Percentiles rank a stretch among this genome's conserved stretches.
phyloP scores from a whole-genome alignment of 2,888 invertebrate genomes.

The Megaustenia siamemsis region DNA sequence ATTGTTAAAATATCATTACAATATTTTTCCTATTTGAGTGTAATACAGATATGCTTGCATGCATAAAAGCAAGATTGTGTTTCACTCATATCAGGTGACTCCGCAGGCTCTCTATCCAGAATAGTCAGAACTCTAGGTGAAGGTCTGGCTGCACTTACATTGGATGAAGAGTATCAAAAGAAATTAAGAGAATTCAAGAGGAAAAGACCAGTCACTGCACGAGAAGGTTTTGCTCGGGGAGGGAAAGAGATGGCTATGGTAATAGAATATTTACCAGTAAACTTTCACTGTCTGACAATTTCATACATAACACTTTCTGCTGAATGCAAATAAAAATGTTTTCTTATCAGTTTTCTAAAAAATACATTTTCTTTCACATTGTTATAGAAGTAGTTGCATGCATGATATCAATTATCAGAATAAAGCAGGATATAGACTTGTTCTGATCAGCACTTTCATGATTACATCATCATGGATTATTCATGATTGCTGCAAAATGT shows the following conservation, averaged over 20 bases:
- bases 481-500: no score
- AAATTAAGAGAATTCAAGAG: slow-evolving; percentile 93
- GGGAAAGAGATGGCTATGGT: slow-evolving; percentile 97
- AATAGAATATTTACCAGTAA: slow-evolving; percentile 72
- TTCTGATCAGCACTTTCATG: no score
- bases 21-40: no score
- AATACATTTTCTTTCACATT: neutral
- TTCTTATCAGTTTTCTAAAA: no score
- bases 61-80: neutral
- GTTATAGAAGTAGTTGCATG: no score
- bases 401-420: no score
- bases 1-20: neutral
- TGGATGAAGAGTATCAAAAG: slow-evolving; percentile 96
- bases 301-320: no score
- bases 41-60: neutral
- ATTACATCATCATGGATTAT: no score
- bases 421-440: no score
- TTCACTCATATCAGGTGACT: slow-evolving; percentile 86
- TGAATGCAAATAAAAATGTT: no score
- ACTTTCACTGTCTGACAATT: neutral
- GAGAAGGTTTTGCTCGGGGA: slow-evolving; percentile 94
- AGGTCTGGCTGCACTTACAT: slow-evolving; percentile 94
- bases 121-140: slow-evolving; percentile 86
- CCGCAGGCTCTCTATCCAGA: slow-evolving; percentile 96
- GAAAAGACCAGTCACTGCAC: slow-evolving; percentile 91